Evolutionary conservation across 2,888 invertebrate species (phyloP), one percentile per base, ranked within the genome.

Genomic region (Chrysomela aeneicollis): DNA sequence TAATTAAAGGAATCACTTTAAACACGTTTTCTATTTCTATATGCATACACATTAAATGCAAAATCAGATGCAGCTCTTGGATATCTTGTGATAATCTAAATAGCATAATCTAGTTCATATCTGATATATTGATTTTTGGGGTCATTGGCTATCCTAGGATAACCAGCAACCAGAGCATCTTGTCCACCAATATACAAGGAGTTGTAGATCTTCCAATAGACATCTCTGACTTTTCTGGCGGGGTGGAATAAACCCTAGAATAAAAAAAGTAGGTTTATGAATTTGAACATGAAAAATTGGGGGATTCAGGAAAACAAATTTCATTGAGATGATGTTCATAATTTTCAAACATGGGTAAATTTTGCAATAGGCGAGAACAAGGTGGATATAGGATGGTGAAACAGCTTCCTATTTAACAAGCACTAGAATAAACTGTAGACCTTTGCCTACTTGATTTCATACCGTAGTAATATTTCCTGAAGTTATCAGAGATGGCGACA

Each of bases 131-230:
- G 92, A 85, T 97, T 97, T 83, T 94, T 95, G 62, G 95, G 94
- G 82, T 98, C 98, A 81, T 98, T 96, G 71, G 91, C 90, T 81
- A 99, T 93, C 73, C 97, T 86, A n/a, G 99, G 98, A 84, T 97
- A 99, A 15, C 97, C 97, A 51, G 96, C 95, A 26, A 99, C 97
- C 59, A 99, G 86, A 0, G 98, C 94, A 82, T 99, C 99, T 83
- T 99, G 98, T 6, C 97, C 98, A 22, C 99, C 99, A 75, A 99
- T 98, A 79, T 99, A 99, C 59, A 99, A 86, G 0, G 98, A 97
- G 85, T 99, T 99, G 85, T 98, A 99, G 74, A 98, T 97, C 85
- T 99, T 99, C 99, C 99, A 99, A 81, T 98, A 98, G 0, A 99
- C 99, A 81, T 99, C 99, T 26, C 99, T 90, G 0, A 99, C 99